Percentiles rank a stretch among this genome's conserved stretches.
Evolutionary conservation across 2,797 vertebrate genomes (phyloP).

Genomic region (Schizopygopsis malacanthus): DNA sequence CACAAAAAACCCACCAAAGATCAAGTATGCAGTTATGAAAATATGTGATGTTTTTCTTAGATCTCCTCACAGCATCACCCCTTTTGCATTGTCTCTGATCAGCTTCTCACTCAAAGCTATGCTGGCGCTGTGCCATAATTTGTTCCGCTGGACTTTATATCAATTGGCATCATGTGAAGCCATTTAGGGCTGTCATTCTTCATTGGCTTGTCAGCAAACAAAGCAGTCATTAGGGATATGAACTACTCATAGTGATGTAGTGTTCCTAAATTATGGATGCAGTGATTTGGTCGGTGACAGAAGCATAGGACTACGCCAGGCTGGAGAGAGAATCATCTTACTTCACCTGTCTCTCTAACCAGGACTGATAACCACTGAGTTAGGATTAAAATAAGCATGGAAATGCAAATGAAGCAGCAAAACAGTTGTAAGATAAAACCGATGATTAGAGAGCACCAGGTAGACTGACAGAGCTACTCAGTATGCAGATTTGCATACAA

Average conservation of each 20-base stretch:
- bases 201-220: slow-evolving; percentile 29
- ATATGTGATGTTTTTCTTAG: slow-evolving; percentile 24
- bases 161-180: slow-evolving; percentile 39
- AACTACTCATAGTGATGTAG: slow-evolving; percentile 41
- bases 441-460: background rate
- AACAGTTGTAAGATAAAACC: background rate
- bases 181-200: slow-evolving; percentile 42
- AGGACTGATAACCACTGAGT: background rate
- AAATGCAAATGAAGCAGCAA: background rate
- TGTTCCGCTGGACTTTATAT: slow-evolving; percentile 27
- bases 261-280: slow-evolving; percentile 41
- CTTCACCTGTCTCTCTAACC: background rate
- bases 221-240: slow-evolving; percentile 40
- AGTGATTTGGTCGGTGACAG: slow-evolving; percentile 38
- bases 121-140: background rate
- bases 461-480: background rate
- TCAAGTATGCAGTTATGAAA: background rate
- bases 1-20: background rate
- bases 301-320: background rate
- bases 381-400: background rate
- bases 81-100: background rate
- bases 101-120: background rate
- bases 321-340: background rate
- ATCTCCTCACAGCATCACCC: slow-evolving; percentile 2
- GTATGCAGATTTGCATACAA: slow-evolving; percentile 30